Conservation (phyloP, 2,888 invertebrate species). For the Drosophila ustulata region DNA sequence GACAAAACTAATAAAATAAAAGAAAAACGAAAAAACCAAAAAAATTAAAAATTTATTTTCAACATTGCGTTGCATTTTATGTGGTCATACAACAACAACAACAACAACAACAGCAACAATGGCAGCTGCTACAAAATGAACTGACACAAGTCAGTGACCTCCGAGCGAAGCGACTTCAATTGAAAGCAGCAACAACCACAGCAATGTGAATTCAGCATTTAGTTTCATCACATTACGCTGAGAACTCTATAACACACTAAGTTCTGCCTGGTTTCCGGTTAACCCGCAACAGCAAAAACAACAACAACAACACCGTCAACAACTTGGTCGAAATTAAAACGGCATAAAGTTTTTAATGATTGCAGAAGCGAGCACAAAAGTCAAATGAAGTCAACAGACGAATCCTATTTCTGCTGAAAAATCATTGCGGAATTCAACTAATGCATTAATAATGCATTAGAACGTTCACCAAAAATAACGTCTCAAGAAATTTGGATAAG, state of each 20-base stretch:
- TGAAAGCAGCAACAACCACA: constrained; percentile 39
- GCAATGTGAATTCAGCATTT: constrained; percentile 61
- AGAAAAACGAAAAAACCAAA: constrained; percentile 32
- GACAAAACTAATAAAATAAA: constrained; percentile 27
- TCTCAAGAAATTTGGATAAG: constrained; percentile 29
- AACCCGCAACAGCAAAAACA: constrained; percentile 28
- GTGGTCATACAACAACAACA: constrained; percentile 40
- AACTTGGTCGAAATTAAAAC: constrained; percentile 57
- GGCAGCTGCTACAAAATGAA: constrained; percentile 52
- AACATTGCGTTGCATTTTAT: constrained; percentile 69
- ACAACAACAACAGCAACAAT: constrained; percentile 40
- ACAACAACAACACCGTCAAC: constrained; percentile 14
- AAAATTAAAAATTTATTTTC: constrained; percentile 37
- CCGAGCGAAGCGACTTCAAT: constrained; percentile 45
- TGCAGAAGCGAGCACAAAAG: constrained; percentile 19
- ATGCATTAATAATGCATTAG: constrained; percentile 7
- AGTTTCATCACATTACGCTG: constrained; percentile 37
- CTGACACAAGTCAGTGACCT: constrained; percentile 76
- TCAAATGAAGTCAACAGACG: constrained; percentile 20
- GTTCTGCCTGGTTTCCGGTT: constrained; percentile 71
- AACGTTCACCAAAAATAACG: background rate
- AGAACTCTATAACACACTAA: constrained; percentile 52
- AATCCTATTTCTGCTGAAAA: background rate
- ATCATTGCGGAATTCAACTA: background rate
- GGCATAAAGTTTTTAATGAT: constrained; percentile 68